Evolutionary conservation across 2,797 vertebrate genomes (phyloP).

Genomic region (Bryconaethiops microstoma): DNA sequence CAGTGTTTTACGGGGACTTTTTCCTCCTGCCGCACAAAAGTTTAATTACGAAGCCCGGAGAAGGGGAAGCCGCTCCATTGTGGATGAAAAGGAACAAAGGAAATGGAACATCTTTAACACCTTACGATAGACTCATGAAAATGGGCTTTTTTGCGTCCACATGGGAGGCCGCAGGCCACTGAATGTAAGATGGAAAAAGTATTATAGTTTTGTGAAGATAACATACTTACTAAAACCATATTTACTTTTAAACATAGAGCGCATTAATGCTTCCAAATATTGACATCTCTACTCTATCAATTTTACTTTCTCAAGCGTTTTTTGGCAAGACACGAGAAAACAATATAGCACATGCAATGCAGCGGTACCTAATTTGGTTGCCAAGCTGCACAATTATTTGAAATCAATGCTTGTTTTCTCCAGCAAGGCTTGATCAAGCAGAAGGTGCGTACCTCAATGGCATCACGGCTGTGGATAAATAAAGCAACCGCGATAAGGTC

Average conservation of each 20-base stretch:
- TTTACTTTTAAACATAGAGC: background rate
- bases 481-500: slow-evolving; percentile 7
- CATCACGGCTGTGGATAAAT: slow-evolving; percentile 13
- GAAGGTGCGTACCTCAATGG: background rate
- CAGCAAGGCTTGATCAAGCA: slow-evolving; percentile 14
- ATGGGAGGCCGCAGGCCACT: background rate
- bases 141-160: background rate
- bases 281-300: background rate
- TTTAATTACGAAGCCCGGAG: slow-evolving; percentile 50
- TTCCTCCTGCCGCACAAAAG: slow-evolving; percentile 17
- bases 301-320: background rate
- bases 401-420: slow-evolving; percentile 30
- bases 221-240: background rate
- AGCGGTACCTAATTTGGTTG: background rate
- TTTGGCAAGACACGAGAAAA: background rate
- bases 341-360: background rate
- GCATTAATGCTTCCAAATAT: background rate
- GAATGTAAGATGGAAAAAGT: background rate
- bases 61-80: slow-evolving; percentile 23
- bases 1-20: slow-evolving; percentile 27
- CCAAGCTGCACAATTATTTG: background rate
- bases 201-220: no score
- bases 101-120: slow-evolving; percentile 31
- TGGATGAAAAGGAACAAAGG: slow-evolving; percentile 29
- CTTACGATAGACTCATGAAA: background rate